Evolutionary conservation across 2,113 vertebrate species (phyloP), one percentile per base, ranked within the genome.

Genomic region (Aegotheles bennettii): DNA sequence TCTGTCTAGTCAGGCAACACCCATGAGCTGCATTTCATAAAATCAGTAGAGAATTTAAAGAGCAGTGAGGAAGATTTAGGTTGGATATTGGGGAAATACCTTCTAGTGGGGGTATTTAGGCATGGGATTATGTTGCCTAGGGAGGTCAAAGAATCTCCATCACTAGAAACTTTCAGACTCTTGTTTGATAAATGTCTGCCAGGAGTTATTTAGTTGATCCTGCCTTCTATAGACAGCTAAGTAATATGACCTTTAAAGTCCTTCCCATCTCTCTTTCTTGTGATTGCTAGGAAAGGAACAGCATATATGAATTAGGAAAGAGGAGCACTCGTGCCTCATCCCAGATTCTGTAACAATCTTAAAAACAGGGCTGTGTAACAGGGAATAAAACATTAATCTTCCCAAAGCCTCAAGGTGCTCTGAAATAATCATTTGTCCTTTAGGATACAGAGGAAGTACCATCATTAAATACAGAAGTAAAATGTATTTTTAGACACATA

Each of bases 401-500:
- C 51, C 23, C 1, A 1, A 83, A 84, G 45, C 42, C 29, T 83
- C 50, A 77, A 88, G 68, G 83, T 93, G 50, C 36, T 74, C 83
- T 65, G 35, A 70, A 73, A 69, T 92, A 90, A 76, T 94, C 28
- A 9, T 48, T 33, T 54, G 50, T 8, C 2, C 45, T 93, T 95
- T 74, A 54, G 63, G 83, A 74, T 59, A 53, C 42, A 83, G 63
- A 92, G 38, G 38, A 76, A 70, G 14, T 24, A 86, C 65, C 54
- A 73, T 43, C 67, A 83, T 86, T 94, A 95, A 86, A 88, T 57
- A 54, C 45, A 88, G 36, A 87, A 90, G 78, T 91, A 79, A 85
- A 90, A 87, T 85, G 11, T 96, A 95, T 94, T 96, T 94, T 96
- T 96, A 95, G 94, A 84, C 36, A 56, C 47, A 82, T 64, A 78